Percentiles rank a stretch among this genome's conserved stretches.
Conservation (phyloP, 2,113 vertebrate genomes). For the Pardalotus punctatus region DNA sequence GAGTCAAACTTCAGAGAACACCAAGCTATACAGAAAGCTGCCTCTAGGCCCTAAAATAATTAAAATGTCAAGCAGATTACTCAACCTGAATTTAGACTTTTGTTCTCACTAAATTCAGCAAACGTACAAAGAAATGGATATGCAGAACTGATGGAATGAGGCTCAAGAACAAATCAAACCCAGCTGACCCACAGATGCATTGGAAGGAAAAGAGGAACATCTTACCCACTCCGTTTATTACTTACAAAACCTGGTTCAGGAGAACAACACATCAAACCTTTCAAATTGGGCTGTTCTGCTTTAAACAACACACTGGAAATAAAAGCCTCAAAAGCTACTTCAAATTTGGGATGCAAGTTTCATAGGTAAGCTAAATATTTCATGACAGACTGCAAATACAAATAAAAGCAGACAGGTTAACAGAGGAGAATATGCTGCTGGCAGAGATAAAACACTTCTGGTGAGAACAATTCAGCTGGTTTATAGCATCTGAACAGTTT, state of each 20-base stretch:
- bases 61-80: neutral
- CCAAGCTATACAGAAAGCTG: neutral
- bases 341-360: conserved; percentile 80
- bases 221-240: conserved; percentile 76
- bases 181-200: conserved; percentile 62
- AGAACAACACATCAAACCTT: conserved; percentile 77
- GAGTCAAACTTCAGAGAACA: neutral
- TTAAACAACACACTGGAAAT: conserved; percentile 82
- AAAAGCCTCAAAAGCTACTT: conserved; percentile 83
- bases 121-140: conserved; percentile 17
- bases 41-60: neutral
- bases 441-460: conserved; percentile 53
- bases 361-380: conserved; percentile 83
- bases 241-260: conserved; percentile 81
- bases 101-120: neutral
- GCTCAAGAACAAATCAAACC: conserved; percentile 51
- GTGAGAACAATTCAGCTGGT: neutral
- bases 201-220: conserved; percentile 70
- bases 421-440: conserved; percentile 29
- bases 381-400: conserved; percentile 79
- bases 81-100: neutral
- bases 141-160: conserved; percentile 39
- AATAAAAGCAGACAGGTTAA: conserved; percentile 80
- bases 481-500: conserved; percentile 1
- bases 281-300: conserved; percentile 78